These are phyloP conservation scores for Heliangelus exortis DNA, from an alignment of 2,797 vertebrate species.

Conservation along the genomic window DNA sequence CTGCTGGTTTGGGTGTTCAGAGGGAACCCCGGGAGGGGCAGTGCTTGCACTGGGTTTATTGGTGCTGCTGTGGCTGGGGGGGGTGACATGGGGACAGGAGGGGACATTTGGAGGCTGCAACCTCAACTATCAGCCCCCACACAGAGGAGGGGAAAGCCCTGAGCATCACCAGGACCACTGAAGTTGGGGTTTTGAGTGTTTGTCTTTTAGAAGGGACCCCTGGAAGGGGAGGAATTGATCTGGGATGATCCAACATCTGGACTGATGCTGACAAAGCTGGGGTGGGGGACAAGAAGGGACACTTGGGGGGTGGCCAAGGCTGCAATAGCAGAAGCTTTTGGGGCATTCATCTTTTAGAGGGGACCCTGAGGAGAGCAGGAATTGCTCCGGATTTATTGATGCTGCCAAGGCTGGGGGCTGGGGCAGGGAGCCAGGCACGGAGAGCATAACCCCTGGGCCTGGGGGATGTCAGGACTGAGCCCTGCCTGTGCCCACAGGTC, in stretches of 20 bases:
- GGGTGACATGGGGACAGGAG: no score
- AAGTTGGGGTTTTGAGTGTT: no score
- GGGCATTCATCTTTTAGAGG: not conserved
- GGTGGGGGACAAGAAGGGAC: no score
- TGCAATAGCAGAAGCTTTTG: no score
- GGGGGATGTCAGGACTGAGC: not conserved
- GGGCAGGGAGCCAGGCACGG: no score
- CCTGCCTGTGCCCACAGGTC: slow-evolving; percentile 80
- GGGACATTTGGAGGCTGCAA: not conserved
- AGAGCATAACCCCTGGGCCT: not conserved
- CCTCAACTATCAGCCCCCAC: not conserved
- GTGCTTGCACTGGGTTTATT: no score
- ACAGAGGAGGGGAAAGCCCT: not conserved
- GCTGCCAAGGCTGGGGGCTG: not conserved
- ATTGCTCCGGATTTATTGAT: not conserved
- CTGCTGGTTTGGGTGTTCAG: no score
- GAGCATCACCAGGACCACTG: not conserved
- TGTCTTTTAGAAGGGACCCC: not conserved
- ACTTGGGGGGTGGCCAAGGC: no score
- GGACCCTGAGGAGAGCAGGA: accelerated
- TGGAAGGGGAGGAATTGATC: not conserved
- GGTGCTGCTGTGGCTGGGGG: no score
- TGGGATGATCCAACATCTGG: no score
- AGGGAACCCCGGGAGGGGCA: no score
- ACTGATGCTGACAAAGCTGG: no score